phyloP scores from a whole-genome alignment of 2,113 vertebrate species.

The Labeo rohita region DNA sequence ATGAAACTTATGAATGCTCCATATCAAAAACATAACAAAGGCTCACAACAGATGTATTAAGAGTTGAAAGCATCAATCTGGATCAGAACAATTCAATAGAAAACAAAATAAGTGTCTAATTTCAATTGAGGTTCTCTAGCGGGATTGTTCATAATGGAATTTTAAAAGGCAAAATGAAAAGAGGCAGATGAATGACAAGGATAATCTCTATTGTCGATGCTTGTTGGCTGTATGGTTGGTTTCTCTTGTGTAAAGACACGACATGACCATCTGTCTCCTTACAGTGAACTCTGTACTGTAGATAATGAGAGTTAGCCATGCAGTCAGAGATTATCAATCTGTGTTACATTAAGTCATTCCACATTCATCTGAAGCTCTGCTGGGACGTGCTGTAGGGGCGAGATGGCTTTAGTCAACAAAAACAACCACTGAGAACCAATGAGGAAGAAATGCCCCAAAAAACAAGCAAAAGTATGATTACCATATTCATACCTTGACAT shows the following conservation, averaged over 20 bases:
- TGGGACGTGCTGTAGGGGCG: background rate
- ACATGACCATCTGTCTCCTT: conserved; percentile 46
- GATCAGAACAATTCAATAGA: background rate
- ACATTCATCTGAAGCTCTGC: conserved; percentile 26
- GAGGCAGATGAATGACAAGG: conserved; percentile 9
- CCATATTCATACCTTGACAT: background rate
- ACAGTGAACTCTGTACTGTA: conserved; percentile 38
- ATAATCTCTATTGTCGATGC: conserved; percentile 20
- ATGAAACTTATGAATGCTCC: background rate
- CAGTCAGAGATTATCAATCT: conserved; percentile 53
- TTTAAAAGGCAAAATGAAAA: conserved; percentile 23
- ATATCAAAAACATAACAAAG: background rate
- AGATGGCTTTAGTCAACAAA: conserved; percentile 1
- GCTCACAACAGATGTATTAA: background rate
- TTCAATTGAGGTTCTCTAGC: background rate
- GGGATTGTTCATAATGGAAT: background rate
- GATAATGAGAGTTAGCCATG: conserved; percentile 45
- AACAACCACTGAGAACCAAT: background rate
- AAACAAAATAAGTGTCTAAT: conserved; percentile 9
- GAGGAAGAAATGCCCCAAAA: background rate
- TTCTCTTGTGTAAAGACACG: conserved; percentile 40
- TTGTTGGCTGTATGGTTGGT: conserved; percentile 42
- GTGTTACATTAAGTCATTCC: conserved; percentile 24
- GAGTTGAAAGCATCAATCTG: background rate
- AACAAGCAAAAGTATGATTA: background rate